Evolutionary conservation across 2,888 invertebrate genomes (phyloP).

Genomic region (Galeruca laticollis): DNA sequence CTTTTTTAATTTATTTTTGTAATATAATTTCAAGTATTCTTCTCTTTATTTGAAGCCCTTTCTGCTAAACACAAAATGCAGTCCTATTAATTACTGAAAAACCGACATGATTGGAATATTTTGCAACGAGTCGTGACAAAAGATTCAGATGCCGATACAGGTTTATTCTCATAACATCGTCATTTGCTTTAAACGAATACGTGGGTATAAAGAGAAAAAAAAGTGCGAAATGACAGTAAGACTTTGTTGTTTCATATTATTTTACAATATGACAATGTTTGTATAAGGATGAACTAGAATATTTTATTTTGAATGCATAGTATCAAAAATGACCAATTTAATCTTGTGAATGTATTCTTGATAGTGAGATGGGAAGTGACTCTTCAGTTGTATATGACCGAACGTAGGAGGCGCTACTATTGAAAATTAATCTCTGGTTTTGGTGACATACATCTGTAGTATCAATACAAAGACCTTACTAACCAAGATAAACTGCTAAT

Average conservation of each 20-base stretch:
- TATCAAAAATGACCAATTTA: too few species aligned
- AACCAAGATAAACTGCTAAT: too few species aligned
- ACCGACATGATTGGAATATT: slow-evolving; percentile 31
- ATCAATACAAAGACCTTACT: too few species aligned
- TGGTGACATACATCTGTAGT: too few species aligned
- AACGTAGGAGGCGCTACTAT: too few species aligned
- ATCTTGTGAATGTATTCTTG: too few species aligned
- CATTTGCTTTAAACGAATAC: slow-evolving; percentile 27
- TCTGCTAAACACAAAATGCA: slow-evolving; percentile 25
- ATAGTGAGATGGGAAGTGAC: too few species aligned
- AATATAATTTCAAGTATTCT: neutral
- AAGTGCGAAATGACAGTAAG: neutral
- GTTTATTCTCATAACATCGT: slow-evolving; percentile 27
- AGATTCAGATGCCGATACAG: slow-evolving; percentile 36
- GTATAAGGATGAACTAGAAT: too few species aligned
- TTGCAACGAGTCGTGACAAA: slow-evolving; percentile 35
- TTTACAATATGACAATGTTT: neutral
- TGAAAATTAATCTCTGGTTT: too few species aligned
- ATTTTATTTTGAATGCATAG: too few species aligned
- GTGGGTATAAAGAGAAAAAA: slow-evolving; percentile 9
- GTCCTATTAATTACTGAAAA: slow-evolving; percentile 30
- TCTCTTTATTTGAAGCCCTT: slow-evolving; percentile 10
- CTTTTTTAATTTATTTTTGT: neutral
- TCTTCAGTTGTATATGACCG: too few species aligned
- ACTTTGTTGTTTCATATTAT: slow-evolving; percentile 3